Conservation (phyloP, 1,140 invertebrate genomes). For the Phymastichus coffea region DNA sequence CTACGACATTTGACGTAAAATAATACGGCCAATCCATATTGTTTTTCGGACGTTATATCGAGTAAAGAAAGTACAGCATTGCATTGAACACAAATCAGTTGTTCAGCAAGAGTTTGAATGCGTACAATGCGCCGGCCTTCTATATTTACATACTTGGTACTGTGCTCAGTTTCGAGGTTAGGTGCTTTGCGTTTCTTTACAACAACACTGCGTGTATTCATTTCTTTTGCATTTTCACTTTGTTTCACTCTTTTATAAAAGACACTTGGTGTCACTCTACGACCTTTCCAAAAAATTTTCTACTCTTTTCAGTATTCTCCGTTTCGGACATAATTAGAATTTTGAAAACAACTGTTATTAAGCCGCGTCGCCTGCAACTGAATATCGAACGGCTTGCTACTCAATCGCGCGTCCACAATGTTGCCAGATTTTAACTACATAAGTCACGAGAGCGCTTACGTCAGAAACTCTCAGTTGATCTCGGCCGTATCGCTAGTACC, state of each 20-base stretch:
- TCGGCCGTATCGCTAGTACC: too few species aligned
- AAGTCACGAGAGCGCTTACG: too few species aligned
- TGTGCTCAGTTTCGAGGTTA: constrained; percentile 3
- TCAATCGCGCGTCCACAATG: not conserved
- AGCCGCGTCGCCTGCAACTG: not conserved
- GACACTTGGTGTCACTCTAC: not conserved
- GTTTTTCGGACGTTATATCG: not conserved
- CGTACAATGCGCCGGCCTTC: not conserved
- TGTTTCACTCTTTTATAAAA: not conserved
- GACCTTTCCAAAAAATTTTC: not conserved
- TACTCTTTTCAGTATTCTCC: not conserved
- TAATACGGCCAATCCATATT: not conserved
- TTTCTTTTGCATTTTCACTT: too few species aligned
- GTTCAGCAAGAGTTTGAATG: not conserved
- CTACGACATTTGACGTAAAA: not conserved
- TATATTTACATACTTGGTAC: too few species aligned
- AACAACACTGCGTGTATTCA: too few species aligned
- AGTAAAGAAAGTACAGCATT: too few species aligned
- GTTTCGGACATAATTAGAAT: too few species aligned
- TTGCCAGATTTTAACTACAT: too few species aligned
- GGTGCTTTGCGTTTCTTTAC: not conserved
- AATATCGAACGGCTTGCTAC: not conserved
- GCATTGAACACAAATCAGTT: too few species aligned
- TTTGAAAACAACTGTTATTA: too few species aligned
- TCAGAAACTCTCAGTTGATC: too few species aligned